These are phyloP conservation scores for Corythaixoides concolor DNA, from an alignment of 2,113 vertebrate species.

Conservation along the genomic window DNA sequence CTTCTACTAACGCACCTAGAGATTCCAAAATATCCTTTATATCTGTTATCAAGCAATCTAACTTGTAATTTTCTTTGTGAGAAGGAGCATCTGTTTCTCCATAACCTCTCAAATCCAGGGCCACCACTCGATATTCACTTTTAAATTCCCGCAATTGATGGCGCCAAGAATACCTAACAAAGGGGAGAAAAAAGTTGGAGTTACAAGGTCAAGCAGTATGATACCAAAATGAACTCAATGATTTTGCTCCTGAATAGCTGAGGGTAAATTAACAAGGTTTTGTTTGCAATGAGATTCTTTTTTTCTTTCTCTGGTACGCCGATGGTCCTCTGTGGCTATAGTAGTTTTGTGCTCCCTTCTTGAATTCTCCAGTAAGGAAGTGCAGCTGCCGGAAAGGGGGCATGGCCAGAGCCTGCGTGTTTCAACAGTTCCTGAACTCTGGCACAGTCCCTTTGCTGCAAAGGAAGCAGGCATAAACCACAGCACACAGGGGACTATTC, in stretches of 20 bases:
- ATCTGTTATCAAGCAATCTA: conserved; percentile 91
- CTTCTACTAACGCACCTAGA: conserved; percentile 81
- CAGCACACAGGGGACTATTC: background rate
- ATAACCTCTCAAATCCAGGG: conserved; percentile 94
- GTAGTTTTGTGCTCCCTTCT: background rate
- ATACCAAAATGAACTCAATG: background rate
- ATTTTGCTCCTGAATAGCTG: background rate
- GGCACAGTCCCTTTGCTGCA: background rate
- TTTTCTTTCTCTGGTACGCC: background rate
- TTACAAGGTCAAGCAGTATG: conserved; percentile 16
- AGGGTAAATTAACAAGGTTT: background rate
- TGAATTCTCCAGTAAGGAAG: background rate
- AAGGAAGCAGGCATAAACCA: background rate
- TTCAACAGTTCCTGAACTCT: background rate
- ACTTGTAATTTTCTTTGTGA: conserved; percentile 85
- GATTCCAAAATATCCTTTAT: conserved; percentile 96
- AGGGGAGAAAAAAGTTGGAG: background rate
- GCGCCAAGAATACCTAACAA: conserved; percentile 94
- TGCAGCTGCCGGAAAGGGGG: background rate
- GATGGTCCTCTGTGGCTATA: background rate
- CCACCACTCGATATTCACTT: conserved; percentile 95
- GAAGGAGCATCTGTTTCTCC: conserved; percentile 92
- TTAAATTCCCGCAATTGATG: conserved; percentile 97
- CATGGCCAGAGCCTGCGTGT: background rate
- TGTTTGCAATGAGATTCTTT: background rate